Conservation (phyloP, 2,797 vertebrate genomes). For the Merluccius polli region DNA sequence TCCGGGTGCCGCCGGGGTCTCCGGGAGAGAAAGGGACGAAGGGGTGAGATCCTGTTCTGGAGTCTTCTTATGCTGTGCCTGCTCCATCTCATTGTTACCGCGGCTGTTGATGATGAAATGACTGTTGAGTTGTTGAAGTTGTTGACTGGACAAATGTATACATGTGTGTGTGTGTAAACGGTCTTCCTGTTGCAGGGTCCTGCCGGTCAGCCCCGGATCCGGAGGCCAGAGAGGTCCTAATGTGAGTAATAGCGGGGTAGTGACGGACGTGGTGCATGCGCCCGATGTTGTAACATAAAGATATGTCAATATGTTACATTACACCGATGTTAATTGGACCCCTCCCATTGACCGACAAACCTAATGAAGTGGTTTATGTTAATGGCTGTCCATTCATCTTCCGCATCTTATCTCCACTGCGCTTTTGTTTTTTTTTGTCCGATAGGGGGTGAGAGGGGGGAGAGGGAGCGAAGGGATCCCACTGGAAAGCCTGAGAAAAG, state of each 20-base stretch:
- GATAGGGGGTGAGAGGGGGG: conserved; percentile 81
- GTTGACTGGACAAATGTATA: neutral
- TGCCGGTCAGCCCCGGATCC: conserved; percentile 77
- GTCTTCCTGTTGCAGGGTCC: conserved; percentile 75
- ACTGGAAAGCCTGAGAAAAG: conserved; percentile 86
- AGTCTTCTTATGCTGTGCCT: neutral
- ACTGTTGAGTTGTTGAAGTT: neutral
- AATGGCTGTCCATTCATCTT: conserved; percentile 22
- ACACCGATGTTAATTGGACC: neutral
- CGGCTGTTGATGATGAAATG: no score
- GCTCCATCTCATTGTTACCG: neutral
- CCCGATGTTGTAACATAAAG: conserved; percentile 14
- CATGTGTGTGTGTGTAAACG: conserved; percentile 20
- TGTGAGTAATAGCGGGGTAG: conserved; percentile 70
- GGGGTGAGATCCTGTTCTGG: conserved; percentile 72
- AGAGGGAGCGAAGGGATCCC: conserved; percentile 82
- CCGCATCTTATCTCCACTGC: no score
- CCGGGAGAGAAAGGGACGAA: conserved; percentile 89
- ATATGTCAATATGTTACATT: neutral
- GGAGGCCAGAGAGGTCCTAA: conserved; percentile 83
- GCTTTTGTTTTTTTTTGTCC: conserved; percentile 48
- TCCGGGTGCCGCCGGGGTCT: conserved; percentile 72
- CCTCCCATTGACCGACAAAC: neutral
- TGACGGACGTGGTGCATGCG: neutral
- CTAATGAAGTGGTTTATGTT: neutral